Conservation (phyloP, 2,797 vertebrate genomes). For the Sciaenops ocellatus region DNA sequence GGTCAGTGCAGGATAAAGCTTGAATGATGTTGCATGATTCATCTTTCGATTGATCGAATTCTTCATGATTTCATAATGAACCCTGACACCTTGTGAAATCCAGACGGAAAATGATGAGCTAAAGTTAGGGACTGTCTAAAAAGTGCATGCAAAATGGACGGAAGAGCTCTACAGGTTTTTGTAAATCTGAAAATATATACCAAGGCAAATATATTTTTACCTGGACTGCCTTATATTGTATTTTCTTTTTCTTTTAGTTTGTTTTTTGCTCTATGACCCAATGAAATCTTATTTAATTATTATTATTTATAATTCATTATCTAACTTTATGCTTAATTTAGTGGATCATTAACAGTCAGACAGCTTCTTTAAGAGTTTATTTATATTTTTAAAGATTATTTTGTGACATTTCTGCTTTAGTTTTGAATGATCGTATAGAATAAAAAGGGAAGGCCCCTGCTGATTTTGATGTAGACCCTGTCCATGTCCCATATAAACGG, state of each 20-base stretch:
- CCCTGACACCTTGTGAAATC: not conserved
- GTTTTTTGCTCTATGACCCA: not conserved
- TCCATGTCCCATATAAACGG: no score
- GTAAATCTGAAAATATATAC: no score
- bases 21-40: conserved; percentile 5
- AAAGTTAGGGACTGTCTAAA: not conserved
- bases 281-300: not conserved
- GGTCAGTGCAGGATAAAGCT: not conserved
- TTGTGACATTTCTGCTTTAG: not conserved
- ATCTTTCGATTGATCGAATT: not conserved
- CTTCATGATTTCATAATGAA: conserved; percentile 5
- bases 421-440: no score
- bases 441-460: no score
- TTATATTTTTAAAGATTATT: not conserved
- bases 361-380: not conserved
- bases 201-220: no score
- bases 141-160: not conserved
- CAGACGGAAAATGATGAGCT: no score
- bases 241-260: not conserved
- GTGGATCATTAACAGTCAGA: not conserved
- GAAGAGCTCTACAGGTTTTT: not conserved
- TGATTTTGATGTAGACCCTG: no score
- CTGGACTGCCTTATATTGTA: no score
- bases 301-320: not conserved
- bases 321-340: not conserved